Base-by-base conservation (phyloP, 1,140 invertebrate genomes). In the Neotoxoptera formosana region DNA sequence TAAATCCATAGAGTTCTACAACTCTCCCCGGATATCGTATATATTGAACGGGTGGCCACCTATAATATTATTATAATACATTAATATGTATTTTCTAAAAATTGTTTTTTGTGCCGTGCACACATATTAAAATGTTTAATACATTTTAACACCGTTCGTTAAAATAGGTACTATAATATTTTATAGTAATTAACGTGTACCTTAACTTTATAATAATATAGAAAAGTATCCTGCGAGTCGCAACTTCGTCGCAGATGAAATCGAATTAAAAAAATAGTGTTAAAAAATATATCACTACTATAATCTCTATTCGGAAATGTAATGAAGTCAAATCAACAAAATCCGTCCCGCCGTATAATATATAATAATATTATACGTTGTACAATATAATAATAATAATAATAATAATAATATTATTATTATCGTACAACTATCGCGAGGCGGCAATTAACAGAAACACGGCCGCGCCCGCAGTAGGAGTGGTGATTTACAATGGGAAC, bases 371-470 rank as follows among this genome's bases (percentile, higher is more conserved):
- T 41, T 17, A 76, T n/a, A 20, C n/a, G 60, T 76, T 76, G 14
- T 76, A n/a, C 60, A n/a, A n/a, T n/a, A n/a, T n/a, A n/a, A n/a
- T n/a, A n/a, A n/a, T n/a, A n/a, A n/a, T n/a, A n/a, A n/a, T n/a
- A n/a, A n/a, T 67, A 67, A 67, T 53, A 41, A 41, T 41, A 41
- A 41, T 41, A 41, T 2, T 67, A 67, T n/a, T 53, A 53, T 53
- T 67, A 76, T n/a, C n/a, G 17, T 34, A n/a, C 60, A 76, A 41
- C 36, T 41, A 41, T 41, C 1, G 23, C 21, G 45, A 17, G 25
- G 4, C 51, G 21, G 45, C 36, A 87, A 87, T 87, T 87, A 87
- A 88, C 87, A 53, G 47, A 88, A 88, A 34, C 87, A 53, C 47
- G 48, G 21, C 87, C 87, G 48, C 48, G 48, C 48, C 14, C n/a